These are phyloP conservation scores for Cololabis saira DNA, from an alignment of 2,113 vertebrate genomes.

Conservation along the genomic window DNA sequence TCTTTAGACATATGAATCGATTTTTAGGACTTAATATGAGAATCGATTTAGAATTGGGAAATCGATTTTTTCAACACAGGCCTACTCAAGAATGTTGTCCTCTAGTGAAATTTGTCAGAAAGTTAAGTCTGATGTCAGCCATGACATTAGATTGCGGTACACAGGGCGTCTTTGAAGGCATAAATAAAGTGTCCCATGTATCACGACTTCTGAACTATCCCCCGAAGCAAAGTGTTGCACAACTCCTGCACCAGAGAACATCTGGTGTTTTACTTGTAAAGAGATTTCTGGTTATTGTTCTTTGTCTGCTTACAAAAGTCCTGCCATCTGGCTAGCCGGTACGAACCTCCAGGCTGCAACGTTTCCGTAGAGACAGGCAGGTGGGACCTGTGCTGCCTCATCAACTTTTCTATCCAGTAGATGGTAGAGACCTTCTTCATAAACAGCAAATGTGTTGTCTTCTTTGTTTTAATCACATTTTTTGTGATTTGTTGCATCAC, in stretches of 20 bases:
- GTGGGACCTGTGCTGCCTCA: background rate
- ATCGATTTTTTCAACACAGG: no score
- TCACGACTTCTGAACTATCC: background rate
- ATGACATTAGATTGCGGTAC: background rate
- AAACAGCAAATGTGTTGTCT: no score
- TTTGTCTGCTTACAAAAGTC: background rate
- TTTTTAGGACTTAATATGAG: no score
- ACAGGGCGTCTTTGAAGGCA: background rate
- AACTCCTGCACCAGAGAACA: background rate
- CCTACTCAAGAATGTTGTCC: no score
- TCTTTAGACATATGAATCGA: no score
- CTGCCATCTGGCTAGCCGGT: background rate
- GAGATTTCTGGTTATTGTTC: background rate
- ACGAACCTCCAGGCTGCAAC: background rate
- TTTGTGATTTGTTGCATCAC: no score
- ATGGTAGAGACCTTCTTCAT: no score
- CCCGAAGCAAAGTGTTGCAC: background rate
- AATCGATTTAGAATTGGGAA: no score
- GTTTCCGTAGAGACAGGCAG: background rate
- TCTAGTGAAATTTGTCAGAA: no score
- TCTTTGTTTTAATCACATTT: no score
- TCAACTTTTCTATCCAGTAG: no score
- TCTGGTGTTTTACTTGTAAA: background rate
- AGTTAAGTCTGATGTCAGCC: background rate
- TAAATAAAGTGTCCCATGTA: background rate